Conservation (phyloP, 1,140 invertebrate genomes). For the Centruroides vittatus region DNA sequence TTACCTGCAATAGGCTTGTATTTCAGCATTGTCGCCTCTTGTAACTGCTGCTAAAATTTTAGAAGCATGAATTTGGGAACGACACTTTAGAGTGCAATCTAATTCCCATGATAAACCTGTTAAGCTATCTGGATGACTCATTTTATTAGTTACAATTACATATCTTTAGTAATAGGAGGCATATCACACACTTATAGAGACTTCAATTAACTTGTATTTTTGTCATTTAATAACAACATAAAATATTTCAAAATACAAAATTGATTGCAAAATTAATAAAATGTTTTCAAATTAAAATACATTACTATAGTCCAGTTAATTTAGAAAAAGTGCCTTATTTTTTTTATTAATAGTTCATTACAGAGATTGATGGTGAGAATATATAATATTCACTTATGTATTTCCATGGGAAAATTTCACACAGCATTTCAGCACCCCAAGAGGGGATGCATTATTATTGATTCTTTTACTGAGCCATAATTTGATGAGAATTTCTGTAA, state of each 20-base stretch:
- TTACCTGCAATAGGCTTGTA: conserved; percentile 1
- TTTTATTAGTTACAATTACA: not conserved
- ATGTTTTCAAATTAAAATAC: conserved; percentile 45
- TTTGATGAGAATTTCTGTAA: not conserved
- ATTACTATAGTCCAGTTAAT: no score
- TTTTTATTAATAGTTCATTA: conserved; percentile 29
- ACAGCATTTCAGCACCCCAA: conserved; percentile 4
- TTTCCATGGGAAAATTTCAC: not conserved
- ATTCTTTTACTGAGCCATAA: conserved; percentile 5
- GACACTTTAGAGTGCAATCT: conserved; percentile 12
- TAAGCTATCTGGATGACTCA: not conserved
- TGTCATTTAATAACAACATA: not conserved
- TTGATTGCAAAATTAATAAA: conserved; percentile 50
- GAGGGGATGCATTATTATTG: not conserved
- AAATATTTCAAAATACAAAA: conserved; percentile 26
- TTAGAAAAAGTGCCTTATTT: no score
- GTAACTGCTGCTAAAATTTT: conserved; percentile 3
- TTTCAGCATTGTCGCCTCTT: conserved; percentile 2
- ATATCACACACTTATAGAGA: not conserved
- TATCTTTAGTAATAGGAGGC: no score
- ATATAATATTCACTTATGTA: conserved; percentile 1
- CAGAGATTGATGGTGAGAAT: not conserved
- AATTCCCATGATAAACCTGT: not conserved
- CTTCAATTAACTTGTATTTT: no score
- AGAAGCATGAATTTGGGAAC: conserved; percentile 6